Conservation (phyloP, 2,888 invertebrate species). For the Cephus sareptanus region DNA sequence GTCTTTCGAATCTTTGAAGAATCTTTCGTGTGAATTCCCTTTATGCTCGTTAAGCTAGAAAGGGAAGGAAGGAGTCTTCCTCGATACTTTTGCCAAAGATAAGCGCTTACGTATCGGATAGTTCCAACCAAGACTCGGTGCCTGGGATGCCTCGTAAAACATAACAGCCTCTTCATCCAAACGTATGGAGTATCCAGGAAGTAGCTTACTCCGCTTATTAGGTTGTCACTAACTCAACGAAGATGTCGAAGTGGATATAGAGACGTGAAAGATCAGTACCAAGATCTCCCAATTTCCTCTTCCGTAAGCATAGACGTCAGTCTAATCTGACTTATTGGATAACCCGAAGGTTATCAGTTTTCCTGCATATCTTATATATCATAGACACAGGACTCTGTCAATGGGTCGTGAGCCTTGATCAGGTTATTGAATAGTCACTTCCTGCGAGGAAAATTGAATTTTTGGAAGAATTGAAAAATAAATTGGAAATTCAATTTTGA, state of each 20-base stretch:
- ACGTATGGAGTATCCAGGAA: constrained; percentile 12
- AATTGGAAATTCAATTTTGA: background rate
- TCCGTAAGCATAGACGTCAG: background rate
- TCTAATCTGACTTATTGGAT: background rate
- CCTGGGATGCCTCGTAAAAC: constrained; percentile 16
- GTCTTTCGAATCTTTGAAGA: background rate
- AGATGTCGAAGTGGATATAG: background rate
- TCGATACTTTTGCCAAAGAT: background rate
- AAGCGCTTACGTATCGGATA: background rate
- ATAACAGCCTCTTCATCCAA: constrained; percentile 14
- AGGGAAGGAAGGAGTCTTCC: background rate
- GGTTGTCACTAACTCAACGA: constrained; percentile 10
- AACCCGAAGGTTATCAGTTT: background rate
- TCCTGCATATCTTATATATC: background rate
- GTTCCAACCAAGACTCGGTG: background rate
- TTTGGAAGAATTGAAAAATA: too few species aligned
- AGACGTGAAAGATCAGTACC: background rate
- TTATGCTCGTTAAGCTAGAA: background rate
- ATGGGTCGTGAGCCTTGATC: background rate
- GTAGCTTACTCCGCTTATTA: constrained; percentile 18
- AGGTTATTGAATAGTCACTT: too few species aligned
- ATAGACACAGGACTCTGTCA: background rate
- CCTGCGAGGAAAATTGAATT: too few species aligned
- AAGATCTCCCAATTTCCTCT: background rate
- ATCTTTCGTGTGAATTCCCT: background rate